Conservation (phyloP, 2,888 invertebrate genomes). For the Clepsis dumicolana region DNA sequence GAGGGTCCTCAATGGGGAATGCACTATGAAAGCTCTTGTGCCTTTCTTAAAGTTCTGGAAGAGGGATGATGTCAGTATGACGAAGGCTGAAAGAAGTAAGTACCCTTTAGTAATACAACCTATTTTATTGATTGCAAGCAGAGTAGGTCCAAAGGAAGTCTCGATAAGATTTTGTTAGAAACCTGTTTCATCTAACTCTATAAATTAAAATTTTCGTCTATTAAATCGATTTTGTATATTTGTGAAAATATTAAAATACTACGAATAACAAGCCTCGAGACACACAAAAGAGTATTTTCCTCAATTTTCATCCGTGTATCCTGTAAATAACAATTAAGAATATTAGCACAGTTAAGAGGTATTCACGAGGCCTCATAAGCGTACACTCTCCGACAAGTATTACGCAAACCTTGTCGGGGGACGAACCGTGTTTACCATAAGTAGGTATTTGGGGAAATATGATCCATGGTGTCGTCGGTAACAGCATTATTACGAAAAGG, state of each 20-base stretch:
- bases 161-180: no score
- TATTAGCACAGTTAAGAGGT: slow-evolving; percentile 1
- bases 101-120: slow-evolving; percentile 40
- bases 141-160: no score
- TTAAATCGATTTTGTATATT: no score
- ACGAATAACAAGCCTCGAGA: not conserved
- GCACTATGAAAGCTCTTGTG: slow-evolving; percentile 84
- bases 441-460: not conserved
- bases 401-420: slow-evolving; percentile 1
- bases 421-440: slow-evolving; percentile 3
- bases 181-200: no score
- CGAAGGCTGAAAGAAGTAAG: slow-evolving; percentile 92
- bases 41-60: slow-evolving; percentile 90
- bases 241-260: no score
- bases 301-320: slow-evolving; percentile 4
- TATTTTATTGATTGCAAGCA: no score
- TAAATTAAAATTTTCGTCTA: no score
- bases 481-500: slow-evolving; percentile 9
- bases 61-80: slow-evolving; percentile 90
- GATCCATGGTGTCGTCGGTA: not conserved
- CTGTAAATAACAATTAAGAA: slow-evolving; percentile 5
- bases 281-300: not conserved
- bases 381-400: slow-evolving; percentile 7
- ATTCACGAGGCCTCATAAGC: slow-evolving; percentile 1
- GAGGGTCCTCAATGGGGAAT: slow-evolving; percentile 74